phyloP scores from a whole-genome alignment of 2,797 vertebrate genomes.

The Sus cebifrons region DNA sequence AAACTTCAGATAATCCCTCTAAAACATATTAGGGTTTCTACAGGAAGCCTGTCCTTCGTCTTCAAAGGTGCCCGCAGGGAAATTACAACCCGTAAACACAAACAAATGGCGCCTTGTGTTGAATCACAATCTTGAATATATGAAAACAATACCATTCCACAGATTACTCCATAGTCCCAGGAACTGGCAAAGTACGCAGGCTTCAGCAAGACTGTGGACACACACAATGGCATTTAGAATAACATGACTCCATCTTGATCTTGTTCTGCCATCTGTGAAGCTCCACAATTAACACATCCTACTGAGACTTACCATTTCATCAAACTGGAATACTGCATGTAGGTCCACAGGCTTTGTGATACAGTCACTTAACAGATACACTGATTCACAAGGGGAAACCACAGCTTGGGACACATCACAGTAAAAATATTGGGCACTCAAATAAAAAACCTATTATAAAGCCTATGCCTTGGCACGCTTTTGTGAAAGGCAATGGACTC shows the following conservation, averaged over 20 bases:
- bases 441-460: conserved; percentile 6
- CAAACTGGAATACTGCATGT: background rate
- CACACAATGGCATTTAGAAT: background rate
- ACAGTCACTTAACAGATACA: background rate
- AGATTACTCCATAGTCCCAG: conserved; percentile 51
- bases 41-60: conserved; percentile 5
- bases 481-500: background rate
- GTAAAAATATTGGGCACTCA: conserved; percentile 57
- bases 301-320: background rate
- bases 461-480: background rate
- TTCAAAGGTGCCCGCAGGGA: background rate
- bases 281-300: background rate
- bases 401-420: background rate
- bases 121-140: conserved; percentile 65
- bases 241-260: background rate
- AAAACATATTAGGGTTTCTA: conserved; percentile 13
- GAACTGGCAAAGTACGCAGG: background rate
- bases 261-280: conserved; percentile 47
- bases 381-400: conserved; percentile 26
- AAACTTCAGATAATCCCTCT: background rate
- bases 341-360: background rate
- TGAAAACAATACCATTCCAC: conserved; percentile 67
- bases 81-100: conserved; percentile 34
- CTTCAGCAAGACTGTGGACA: conserved; percentile 35
- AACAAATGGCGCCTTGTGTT: conserved; percentile 31